Evolutionary conservation across 2,113 vertebrate genomes (phyloP).

Genomic region (Chunga burmeisteri): DNA sequence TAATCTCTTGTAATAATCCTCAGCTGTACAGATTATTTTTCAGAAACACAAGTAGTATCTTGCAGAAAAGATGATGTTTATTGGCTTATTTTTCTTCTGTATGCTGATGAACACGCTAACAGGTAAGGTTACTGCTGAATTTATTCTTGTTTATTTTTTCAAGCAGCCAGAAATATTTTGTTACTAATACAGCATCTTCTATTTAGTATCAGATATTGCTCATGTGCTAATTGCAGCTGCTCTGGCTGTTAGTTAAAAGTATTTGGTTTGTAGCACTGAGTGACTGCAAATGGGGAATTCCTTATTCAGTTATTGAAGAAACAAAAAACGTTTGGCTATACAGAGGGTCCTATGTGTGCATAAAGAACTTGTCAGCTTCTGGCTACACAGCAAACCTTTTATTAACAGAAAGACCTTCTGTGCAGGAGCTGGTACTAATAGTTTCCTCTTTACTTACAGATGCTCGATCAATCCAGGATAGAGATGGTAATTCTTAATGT

Average conservation of each 20-base stretch:
- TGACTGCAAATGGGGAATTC: neutral
- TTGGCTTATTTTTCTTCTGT: constrained; percentile 33
- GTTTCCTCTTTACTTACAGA: constrained; percentile 70
- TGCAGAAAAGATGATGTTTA: constrained; percentile 41
- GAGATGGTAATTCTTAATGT: constrained; percentile 72
- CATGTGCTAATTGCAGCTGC: neutral
- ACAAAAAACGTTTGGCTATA: neutral
- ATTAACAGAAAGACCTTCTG: constrained; percentile 1
- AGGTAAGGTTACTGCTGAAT: constrained; percentile 38
- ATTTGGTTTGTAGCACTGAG: neutral
- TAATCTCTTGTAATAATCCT: neutral
- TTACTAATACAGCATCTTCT: neutral
- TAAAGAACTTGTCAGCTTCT: neutral
- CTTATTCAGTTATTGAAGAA: neutral
- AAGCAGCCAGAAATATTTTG: neutral
- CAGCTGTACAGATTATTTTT: neutral
- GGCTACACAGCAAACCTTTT: constrained; percentile 34
- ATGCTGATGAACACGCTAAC: constrained; percentile 12
- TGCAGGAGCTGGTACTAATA: constrained; percentile 20
- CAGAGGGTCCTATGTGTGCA: neutral
- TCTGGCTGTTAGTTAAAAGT: neutral
- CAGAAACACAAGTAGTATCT: neutral
- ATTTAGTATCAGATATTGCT: neutral
- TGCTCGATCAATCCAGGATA: constrained; percentile 80
- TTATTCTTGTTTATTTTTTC: neutral